Evolutionary conservation across 2,113 vertebrate genomes (phyloP).

Genomic region (Cepphus grylle): DNA sequence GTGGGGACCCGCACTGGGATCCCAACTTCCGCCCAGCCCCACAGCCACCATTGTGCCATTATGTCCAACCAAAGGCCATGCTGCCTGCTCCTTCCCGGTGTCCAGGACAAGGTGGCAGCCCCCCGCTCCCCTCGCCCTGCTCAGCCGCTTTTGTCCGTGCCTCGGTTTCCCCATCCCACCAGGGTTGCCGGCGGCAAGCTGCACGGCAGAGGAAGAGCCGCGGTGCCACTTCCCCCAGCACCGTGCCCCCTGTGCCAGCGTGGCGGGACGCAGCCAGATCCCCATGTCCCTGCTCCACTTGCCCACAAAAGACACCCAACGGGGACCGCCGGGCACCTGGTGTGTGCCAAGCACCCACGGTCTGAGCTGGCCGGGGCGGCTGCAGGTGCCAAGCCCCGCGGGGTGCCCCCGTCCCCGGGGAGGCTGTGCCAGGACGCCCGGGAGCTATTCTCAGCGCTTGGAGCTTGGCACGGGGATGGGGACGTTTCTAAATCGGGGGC

Average conservation of each 20-base stretch:
- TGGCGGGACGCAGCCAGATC: rapidly evolving
- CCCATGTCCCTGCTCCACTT: not conserved
- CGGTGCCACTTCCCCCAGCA: not conserved
- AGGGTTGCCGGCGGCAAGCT: rapidly evolving
- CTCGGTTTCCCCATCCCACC: not conserved
- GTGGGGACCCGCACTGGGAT: rapidly evolving
- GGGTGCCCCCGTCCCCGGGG: not conserved
- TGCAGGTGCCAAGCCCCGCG: rapidly evolving
- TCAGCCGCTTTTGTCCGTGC: rapidly evolving
- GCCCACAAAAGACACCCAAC: rapidly evolving
- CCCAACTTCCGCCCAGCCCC: rapidly evolving
- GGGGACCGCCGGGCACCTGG: not conserved
- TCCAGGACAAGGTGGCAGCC: not conserved
- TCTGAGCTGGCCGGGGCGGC: not conserved
- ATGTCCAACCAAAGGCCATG: not conserved
- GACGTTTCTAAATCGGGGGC: conserved; percentile 57
- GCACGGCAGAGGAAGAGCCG: not conserved
- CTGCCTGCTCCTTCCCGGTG: no score
- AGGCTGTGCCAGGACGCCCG: not conserved
- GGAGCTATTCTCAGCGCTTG: conserved; percentile 43
- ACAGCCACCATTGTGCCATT: rapidly evolving
- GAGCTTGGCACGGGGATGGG: conserved; percentile 10
- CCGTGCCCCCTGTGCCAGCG: not conserved
- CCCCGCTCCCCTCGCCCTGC: rapidly evolving
- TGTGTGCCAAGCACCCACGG: rapidly evolving